A percentile compares a stretch with the other conserved stretches of the same genome.
phyloP scores from a whole-genome alignment of 1,140 invertebrate genomes.

The Nymphalis io region DNA sequence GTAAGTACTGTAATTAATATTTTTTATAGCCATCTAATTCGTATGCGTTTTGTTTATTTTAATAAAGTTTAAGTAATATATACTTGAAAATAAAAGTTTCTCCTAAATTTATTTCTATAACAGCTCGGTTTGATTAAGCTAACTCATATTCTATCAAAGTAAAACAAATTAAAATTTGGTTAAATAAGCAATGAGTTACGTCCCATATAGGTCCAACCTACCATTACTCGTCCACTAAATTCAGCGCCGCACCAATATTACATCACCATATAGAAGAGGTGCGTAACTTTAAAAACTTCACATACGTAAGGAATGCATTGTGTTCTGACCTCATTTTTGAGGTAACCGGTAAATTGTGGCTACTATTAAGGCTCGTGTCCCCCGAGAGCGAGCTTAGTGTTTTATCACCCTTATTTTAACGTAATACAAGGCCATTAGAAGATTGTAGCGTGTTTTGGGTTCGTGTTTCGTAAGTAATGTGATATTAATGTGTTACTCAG shows the following conservation, averaged over 20 bases:
- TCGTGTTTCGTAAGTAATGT: slow-evolving; percentile 24
- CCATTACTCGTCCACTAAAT: no score
- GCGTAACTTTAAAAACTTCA: not conserved
- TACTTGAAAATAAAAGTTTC: no score
- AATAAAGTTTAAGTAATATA: no score
- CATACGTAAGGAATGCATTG: slow-evolving; percentile 14
- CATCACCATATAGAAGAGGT: not conserved
- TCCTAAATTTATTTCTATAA: no score
- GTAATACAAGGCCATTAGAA: slow-evolving; percentile 39
- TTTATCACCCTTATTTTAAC: slow-evolving; percentile 44
- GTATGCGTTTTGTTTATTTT: no score
- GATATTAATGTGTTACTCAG: slow-evolving; percentile 9
- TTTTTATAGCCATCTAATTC: no score
- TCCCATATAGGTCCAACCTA: no score
- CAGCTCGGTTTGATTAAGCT: no score
- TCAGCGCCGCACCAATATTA: not conserved
- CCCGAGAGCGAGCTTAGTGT: slow-evolving; percentile 31
- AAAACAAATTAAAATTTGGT: no score
- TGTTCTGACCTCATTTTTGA: slow-evolving; percentile 25
- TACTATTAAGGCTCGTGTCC: slow-evolving; percentile 15
- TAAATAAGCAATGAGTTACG: no score
- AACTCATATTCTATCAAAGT: no score
- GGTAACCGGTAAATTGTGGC: slow-evolving; percentile 16
- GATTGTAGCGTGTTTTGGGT: slow-evolving; percentile 36
- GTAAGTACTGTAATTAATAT: no score